phyloP scores from a whole-genome alignment of 2,888 invertebrate genomes.

The Podotricha telesiphe region DNA sequence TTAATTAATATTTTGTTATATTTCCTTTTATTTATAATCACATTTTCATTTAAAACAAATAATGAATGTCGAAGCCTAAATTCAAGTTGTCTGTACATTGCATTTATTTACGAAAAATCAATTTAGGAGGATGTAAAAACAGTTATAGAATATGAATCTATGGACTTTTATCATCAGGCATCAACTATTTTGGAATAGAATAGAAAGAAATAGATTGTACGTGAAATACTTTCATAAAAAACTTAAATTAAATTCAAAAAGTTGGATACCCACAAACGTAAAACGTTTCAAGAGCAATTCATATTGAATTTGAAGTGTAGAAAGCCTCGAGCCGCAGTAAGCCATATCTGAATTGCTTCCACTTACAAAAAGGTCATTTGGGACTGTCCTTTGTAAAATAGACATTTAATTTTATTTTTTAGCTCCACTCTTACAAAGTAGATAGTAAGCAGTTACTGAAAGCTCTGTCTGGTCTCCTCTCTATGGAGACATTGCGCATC shows the following conservation, averaged over 20 bases:
- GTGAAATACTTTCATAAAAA: neutral
- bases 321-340: conserved; percentile 13
- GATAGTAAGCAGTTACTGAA: neutral
- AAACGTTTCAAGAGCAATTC: conserved; percentile 20
- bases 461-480: neutral
- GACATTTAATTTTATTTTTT: conserved; percentile 5
- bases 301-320: conserved; percentile 18
- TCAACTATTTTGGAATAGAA: too few relatives aligned
- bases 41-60: neutral
- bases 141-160: too few relatives aligned
- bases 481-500: neutral
- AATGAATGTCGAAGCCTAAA: neutral
- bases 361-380: conserved; percentile 12
- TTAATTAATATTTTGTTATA: too few relatives aligned
- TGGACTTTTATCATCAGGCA: too few relatives aligned
- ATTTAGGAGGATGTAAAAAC: too few relatives aligned
- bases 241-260: neutral
- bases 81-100: too few relatives aligned
- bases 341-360: conserved; percentile 17
- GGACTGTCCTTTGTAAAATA: neutral
- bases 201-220: neutral
- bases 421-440: neutral
- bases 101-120: too few relatives aligned
- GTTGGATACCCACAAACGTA: conserved; percentile 17
- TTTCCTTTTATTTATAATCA: neutral